A percentile compares a stretch with the other conserved stretches of the same genome.
These are phyloP conservation scores for Himalopsyche kuldschensis DNA, from an alignment of 2,888 invertebrate species.

Conservation along the genomic window DNA sequence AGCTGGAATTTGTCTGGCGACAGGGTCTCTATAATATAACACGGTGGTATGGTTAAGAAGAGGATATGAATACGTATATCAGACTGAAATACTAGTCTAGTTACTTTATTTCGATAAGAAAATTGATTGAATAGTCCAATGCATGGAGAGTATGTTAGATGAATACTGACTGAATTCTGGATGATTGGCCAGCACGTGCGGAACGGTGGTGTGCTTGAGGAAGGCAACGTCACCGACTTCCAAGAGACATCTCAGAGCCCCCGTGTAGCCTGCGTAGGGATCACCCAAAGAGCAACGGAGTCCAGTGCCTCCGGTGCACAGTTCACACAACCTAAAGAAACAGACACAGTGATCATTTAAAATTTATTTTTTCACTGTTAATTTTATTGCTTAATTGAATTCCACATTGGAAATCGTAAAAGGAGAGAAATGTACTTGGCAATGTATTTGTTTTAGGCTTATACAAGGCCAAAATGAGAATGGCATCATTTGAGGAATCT, in stretches of 20 bases:
- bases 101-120: no score
- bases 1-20: constrained; percentile 74
- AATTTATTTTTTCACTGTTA: no score
- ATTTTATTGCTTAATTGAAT: no score
- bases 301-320: constrained; percentile 82
- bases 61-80: not conserved
- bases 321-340: constrained; percentile 70
- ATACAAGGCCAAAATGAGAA: no score
- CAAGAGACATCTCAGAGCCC: constrained; percentile 85
- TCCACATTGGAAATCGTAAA: no score
- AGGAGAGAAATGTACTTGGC: no score
- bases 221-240: constrained; percentile 90
- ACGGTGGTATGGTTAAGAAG: not conserved
- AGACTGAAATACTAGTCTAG: not conserved
- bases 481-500: no score
- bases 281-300: constrained; percentile 81
- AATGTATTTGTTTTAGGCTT: no score
- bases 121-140: no score
- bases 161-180: constrained; percentile 60
- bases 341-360: no score
- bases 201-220: constrained; percentile 79
- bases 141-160: no score
- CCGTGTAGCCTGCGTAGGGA: constrained; percentile 89
- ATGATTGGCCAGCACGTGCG: constrained; percentile 67
- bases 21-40: constrained; percentile 59